These are phyloP conservation scores for Drosophila serrata DNA, from an alignment of 1,140 invertebrate species.

Conservation along the genomic window DNA sequence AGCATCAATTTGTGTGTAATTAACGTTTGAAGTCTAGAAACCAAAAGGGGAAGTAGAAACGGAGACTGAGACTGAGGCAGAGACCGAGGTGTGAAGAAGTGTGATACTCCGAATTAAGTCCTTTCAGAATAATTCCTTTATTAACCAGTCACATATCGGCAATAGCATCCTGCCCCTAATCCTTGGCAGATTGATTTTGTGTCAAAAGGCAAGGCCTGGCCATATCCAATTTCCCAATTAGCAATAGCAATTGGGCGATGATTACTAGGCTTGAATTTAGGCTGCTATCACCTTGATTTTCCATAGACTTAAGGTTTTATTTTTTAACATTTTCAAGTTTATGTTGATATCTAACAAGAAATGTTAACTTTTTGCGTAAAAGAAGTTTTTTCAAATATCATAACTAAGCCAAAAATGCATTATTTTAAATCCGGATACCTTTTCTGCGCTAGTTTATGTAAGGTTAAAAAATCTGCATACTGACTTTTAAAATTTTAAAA, in stretches of 20 bases:
- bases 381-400: too few species aligned
- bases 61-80: not conserved
- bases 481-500: too few species aligned
- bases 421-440: too few species aligned
- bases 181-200: constrained; percentile 1
- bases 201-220: not conserved
- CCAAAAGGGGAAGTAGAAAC: not conserved
- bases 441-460: too few species aligned
- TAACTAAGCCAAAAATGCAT: too few species aligned
- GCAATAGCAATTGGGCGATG: not conserved
- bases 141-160: constrained; percentile 13
- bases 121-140: constrained; percentile 3
- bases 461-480: too few species aligned
- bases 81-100: constrained; percentile 4
- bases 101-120: not conserved
- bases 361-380: too few species aligned
- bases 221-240: not conserved
- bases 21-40: constrained; percentile 6
- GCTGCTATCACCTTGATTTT: not conserved
- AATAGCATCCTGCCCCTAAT: too few species aligned
- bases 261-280: not conserved
- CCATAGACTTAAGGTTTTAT: too few species aligned
- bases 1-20: constrained; percentile 42
- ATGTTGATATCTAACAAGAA: not conserved
- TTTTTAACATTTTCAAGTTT: too few species aligned